Base-by-base conservation (phyloP, 2,888 invertebrate genomes). In the Dicycla oo region DNA sequence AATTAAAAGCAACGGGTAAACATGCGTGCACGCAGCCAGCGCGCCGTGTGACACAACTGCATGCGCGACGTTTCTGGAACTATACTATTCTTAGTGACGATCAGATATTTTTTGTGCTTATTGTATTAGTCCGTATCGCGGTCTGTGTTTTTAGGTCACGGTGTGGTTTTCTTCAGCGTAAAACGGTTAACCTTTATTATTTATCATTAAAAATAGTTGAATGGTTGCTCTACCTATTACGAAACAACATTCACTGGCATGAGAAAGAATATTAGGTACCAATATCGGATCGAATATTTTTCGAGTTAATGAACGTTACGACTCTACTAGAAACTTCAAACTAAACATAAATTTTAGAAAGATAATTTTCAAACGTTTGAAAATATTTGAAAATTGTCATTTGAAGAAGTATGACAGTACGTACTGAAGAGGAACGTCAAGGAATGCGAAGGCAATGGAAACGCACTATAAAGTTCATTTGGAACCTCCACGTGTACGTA, bases 1-100 rank as follows among this genome's bases (percentile, higher is more conserved):
- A 87, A 88, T 88, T 89, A 90, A 89, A 91, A 88, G 87, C 88
- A 87, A 84, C 87, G 87, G 84, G 87, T 88, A 89, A 88, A 90
- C 87, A 89, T 84, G 88, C 88, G 87, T 86, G 88, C 83, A 78
- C 85, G 84, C 88, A 86, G 78, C 82, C 73, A 78, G 73, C 69
- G 79, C 66, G 74, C 66, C 56, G 77, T 83, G 86, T 87, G 88
- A 88, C 89, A 89, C 86, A 86, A 86, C 85, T 86, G 80, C 85
- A 81, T 84, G 80, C 81, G 63, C 58, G 80, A 80, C 84, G 82
- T 82, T 88, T 86, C 75, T 82, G 87, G 87, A 89, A 88, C 88
- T 80, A 69, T 65, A 63, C 87, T 89, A 88, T 88, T 86, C 82
- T 86, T 88, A 83, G 88, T 79, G 76, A 77, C 79, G 84, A 83